Evolutionary conservation across 2,113 vertebrate species (phyloP).

Genomic region (Prolemur simus): DNA sequence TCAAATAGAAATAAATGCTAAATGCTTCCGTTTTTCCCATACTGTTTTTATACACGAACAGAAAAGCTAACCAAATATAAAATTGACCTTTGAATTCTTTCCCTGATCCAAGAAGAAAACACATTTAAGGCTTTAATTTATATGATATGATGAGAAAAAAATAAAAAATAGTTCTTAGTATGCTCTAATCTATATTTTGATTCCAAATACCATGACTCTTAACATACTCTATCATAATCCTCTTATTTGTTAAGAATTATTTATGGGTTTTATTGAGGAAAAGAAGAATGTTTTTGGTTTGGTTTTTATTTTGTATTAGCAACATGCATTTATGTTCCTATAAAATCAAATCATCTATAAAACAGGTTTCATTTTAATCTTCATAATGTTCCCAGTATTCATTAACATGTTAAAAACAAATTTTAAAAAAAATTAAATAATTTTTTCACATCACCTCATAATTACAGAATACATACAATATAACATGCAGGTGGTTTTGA

Average conservation of each 20-base stretch:
- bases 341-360: constrained; percentile 40
- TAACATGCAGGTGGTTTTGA: not conserved
- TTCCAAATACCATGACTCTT: not conserved
- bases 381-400: not conserved
- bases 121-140: not conserved
- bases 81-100: not conserved
- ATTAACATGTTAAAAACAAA: constrained; percentile 32
- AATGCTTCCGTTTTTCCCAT: not conserved
- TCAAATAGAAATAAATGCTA: not conserved
- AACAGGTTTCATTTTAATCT: constrained; percentile 11
- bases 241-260: not conserved
- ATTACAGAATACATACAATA: constrained; percentile 4
- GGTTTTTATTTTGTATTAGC: not conserved
- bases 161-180: not conserved
- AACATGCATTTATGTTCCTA: not conserved
- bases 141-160: not conserved
- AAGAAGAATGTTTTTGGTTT: not conserved
- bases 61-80: constrained; percentile 14
- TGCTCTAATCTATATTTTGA: not conserved
- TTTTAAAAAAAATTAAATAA: constrained; percentile 36
- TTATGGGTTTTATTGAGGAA: not conserved
- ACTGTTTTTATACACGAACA: not conserved
- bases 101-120: constrained; percentile 22
- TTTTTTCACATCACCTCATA: constrained; percentile 37
- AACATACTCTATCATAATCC: not conserved